These are phyloP conservation scores for Celastrina argiolus DNA, from an alignment of 2,888 invertebrate genomes.

Conservation along the genomic window DNA sequence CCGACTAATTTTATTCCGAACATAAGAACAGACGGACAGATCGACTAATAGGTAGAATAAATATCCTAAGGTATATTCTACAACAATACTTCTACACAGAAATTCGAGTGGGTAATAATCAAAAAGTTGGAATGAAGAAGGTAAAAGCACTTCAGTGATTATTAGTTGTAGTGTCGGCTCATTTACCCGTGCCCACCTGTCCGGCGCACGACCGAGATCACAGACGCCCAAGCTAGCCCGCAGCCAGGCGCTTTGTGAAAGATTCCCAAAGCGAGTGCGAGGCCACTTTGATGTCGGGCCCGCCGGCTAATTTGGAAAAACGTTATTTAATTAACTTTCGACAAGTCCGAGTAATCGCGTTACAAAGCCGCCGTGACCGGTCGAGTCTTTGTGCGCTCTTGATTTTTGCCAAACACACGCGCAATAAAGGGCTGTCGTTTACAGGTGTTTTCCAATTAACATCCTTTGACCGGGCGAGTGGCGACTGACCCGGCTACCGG, in stretches of 20 bases:
- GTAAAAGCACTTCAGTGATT: background rate
- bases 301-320: constrained; percentile 75
- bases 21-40: too few relatives aligned
- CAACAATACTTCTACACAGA: background rate
- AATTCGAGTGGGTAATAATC: background rate
- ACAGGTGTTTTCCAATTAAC: constrained; percentile 77
- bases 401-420: constrained; percentile 71
- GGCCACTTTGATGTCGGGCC: constrained; percentile 67
- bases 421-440: constrained; percentile 73
- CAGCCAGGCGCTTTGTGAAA: constrained; percentile 66
- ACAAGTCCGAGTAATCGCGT: constrained; percentile 75
- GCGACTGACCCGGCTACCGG: too few relatives aligned
- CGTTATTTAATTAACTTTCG: constrained; percentile 78
- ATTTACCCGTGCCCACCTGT: constrained; percentile 49
- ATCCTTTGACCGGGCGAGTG: constrained; percentile 71
- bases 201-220: constrained; percentile 56
- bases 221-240: constrained; percentile 58
- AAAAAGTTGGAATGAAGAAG: background rate
- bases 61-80: too few relatives aligned
- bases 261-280: constrained; percentile 57
- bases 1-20: too few relatives aligned
- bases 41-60: too few relatives aligned
- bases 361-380: constrained; percentile 71
- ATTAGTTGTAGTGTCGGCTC: background rate
- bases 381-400: constrained; percentile 71